Percentiles rank a stretch among this genome's conserved stretches.
Evolutionary conservation across 1,140 invertebrate species (phyloP).

Genomic region (Drosophila virilis): DNA sequence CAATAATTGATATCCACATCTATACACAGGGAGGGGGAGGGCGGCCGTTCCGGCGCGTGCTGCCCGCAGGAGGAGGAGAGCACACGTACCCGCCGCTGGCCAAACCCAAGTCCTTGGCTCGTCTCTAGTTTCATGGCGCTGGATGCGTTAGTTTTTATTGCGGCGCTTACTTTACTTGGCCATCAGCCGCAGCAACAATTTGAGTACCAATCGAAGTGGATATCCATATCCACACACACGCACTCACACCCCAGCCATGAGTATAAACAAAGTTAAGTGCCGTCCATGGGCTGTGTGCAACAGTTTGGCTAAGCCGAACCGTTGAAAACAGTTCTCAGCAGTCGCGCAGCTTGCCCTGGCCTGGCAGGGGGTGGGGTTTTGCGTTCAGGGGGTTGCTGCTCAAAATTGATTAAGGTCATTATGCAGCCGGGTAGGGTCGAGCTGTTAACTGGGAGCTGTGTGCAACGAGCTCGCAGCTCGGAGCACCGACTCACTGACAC

Average conservation of each 20-base stretch:
- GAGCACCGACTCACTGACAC: conserved; percentile 59
- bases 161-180: conserved; percentile 51
- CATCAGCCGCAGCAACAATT: conserved; percentile 49
- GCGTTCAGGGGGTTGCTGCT: conserved; percentile 36
- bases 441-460: conserved; percentile 6
- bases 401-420: conserved; percentile 81
- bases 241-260: background rate
- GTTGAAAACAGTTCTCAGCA: conserved; percentile 48
- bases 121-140: conserved; percentile 63
- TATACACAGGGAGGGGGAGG: background rate
- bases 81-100: background rate
- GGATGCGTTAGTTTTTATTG: conserved; percentile 64
- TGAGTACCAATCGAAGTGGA: conserved; percentile 40
- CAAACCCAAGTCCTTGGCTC: conserved; percentile 1
- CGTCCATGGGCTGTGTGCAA: conserved; percentile 54
- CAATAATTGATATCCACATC: conserved; percentile 48
- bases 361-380: background rate
- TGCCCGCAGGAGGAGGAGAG: background rate
- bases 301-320: conserved; percentile 51
- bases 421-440: conserved; percentile 65
- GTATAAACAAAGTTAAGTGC: conserved; percentile 48
- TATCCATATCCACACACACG: conserved; percentile 25
- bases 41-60: conserved; percentile 31
- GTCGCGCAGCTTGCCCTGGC: conserved; percentile 27
- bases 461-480: conserved; percentile 18